Base-by-base conservation (phyloP, 2,113 vertebrate species). In the Cervus canadensis region DNA sequence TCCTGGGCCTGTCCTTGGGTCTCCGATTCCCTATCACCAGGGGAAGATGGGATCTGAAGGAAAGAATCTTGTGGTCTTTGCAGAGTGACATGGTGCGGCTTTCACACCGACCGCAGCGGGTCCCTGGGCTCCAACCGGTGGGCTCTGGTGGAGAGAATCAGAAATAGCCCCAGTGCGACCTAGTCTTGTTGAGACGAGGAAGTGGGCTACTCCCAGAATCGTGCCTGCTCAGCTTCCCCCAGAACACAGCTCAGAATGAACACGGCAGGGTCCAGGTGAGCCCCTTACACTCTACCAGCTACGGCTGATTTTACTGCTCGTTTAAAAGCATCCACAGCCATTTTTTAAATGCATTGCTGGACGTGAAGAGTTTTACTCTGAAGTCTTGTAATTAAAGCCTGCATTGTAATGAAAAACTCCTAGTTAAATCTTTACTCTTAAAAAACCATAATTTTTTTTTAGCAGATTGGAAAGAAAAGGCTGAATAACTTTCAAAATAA, bases 361-460 rank as follows among this genome's bases (percentile, higher is more conserved):
- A 89, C 89, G 16, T 78, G 28, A n/a, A 54, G 48, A 23, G 12
- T 88, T 97, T 86, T 48, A n/a, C 54, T 48, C 40, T 62, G 30
- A 71, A 81, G 57, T 23, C 33, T 52, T 57, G 62, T 48, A 45
- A 15, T 71, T 87, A 92, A 83, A 87, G 43, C 48, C 56, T 56
- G 5, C 45, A 36, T 30, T 45, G 36, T 16, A 45, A 78, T 36
- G 28, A 89, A 48, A 88, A 87, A 50, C 76, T 87, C 40, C 25
- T 54, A 60, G 94, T 84, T 52, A 92, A 91, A 86, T 87, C 33
- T 97, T 92, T 60, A 87, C 62, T 67, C 40, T 87, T 92, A 92
- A 82, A 92, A 92, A 60, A 11, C 21, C 40, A 52, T 23, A 36
- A 23, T 83, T 93, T 30, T 93, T 30, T 91, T 88, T 74, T 57